These are phyloP conservation scores for Eidolon helvum DNA, from an alignment of 2,113 vertebrate genomes.

Conservation along the genomic window DNA sequence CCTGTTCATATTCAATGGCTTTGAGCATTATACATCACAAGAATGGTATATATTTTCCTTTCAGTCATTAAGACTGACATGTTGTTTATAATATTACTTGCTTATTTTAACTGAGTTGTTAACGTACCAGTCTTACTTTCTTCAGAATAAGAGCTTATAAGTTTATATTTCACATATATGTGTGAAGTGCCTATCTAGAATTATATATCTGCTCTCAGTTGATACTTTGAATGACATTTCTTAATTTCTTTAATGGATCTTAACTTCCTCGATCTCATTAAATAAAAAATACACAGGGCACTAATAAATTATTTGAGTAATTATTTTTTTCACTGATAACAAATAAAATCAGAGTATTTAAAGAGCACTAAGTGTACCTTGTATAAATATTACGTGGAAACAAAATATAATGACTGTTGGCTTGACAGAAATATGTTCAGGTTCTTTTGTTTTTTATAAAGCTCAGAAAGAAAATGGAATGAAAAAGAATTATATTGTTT, in stretches of 20 bases:
- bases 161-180: background rate
- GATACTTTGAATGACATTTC: background rate
- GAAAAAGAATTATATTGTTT: background rate
- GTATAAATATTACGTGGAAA: background rate
- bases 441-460: background rate
- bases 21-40: background rate
- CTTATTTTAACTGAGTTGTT: background rate
- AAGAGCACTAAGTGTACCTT: background rate
- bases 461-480: background rate
- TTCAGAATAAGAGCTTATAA: background rate
- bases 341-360: background rate
- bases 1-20: background rate
- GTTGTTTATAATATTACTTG: background rate
- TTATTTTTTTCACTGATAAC: background rate
- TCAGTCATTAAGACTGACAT: background rate
- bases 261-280: conserved; percentile 11
- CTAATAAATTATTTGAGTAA: background rate
- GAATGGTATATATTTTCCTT: conserved; percentile 7
- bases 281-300: background rate
- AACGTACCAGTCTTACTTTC: background rate
- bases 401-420: background rate
- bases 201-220: background rate
- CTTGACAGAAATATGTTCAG: background rate
- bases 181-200: background rate
- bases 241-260: background rate